Percentiles rank a stretch among this genome's conserved stretches.
Evolutionary conservation across 2,113 vertebrate genomes (phyloP).

Genomic region (Cygnus buccinator): DNA sequence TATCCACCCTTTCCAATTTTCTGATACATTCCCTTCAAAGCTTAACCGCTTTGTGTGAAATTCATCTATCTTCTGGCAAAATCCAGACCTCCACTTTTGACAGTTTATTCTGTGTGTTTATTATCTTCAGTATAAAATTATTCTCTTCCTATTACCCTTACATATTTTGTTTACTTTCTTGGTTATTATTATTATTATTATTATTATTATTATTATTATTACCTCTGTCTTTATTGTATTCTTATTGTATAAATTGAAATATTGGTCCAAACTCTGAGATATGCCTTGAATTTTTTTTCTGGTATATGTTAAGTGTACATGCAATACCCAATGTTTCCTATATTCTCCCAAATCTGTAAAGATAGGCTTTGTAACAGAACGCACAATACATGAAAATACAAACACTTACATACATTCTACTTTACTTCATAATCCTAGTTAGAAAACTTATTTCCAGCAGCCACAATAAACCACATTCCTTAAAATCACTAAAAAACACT

Average conservation of each 20-base stretch:
- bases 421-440: neutral
- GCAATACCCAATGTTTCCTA: neutral
- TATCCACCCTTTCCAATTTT: neutral
- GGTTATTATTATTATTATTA: neutral
- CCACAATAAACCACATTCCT: neutral
- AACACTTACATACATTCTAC: neutral
- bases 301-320: rapidly evolving
- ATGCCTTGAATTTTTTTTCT: neutral
- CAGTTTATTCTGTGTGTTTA: neutral
- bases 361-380: neutral
- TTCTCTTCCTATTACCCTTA: neutral
- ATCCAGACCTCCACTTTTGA: neutral
- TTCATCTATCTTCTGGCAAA: slow-evolving; percentile 4
- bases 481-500: neutral
- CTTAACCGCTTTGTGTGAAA: neutral
- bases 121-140: neutral
- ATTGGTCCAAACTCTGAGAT: neutral
- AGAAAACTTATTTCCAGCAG: neutral
- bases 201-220: neutral
- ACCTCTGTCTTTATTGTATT: neutral
- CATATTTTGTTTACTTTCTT: neutral
- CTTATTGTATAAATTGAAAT: neutral
- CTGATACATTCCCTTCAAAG: slow-evolving; percentile 10
- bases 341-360: neutral
- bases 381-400: neutral